A percentile compares a stretch with the other conserved stretches of the same genome.
These are phyloP conservation scores for Silurus lanzhouensis DNA, from an alignment of 2,797 vertebrate genomes.

Conservation along the genomic window DNA sequence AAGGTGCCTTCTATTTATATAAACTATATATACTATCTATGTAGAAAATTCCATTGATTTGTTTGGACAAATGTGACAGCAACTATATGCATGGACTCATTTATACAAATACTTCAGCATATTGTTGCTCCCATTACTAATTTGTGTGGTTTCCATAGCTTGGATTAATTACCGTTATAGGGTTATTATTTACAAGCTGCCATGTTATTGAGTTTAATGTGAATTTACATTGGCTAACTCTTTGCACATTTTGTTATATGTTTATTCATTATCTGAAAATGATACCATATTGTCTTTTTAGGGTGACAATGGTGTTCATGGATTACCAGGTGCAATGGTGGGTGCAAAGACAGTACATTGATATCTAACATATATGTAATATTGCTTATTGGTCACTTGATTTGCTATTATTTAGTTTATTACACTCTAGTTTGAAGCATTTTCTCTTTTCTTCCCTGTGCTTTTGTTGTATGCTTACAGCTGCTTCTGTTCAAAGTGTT, in stretches of 20 bases:
- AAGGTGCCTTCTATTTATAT: constrained; percentile 67
- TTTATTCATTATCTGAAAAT: neutral
- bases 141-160: neutral
- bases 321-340: constrained; percentile 70
- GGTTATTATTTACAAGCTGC: neutral
- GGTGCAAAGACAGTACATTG: constrained; percentile 46
- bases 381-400: neutral
- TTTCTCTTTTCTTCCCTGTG: neutral
- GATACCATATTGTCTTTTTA: constrained; percentile 47
- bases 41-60: neutral
- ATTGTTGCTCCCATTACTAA: neutral
- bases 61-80: neutral
- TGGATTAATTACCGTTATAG: neutral
- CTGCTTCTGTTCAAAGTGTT: constrained; percentile 56
- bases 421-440: constrained; percentile 45
- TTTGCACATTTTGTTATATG: neutral
- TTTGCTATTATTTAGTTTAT: neutral
- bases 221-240: neutral
- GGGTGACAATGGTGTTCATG: constrained; percentile 82
- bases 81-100: neutral
- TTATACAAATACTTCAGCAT: neutral
- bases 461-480: constrained; percentile 42
- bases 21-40: neutral
- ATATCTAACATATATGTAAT: neutral
- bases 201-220: constrained; percentile 1